Evolutionary conservation across 2,797 vertebrate species (phyloP).

Genomic region (Mus spretus): DNA sequence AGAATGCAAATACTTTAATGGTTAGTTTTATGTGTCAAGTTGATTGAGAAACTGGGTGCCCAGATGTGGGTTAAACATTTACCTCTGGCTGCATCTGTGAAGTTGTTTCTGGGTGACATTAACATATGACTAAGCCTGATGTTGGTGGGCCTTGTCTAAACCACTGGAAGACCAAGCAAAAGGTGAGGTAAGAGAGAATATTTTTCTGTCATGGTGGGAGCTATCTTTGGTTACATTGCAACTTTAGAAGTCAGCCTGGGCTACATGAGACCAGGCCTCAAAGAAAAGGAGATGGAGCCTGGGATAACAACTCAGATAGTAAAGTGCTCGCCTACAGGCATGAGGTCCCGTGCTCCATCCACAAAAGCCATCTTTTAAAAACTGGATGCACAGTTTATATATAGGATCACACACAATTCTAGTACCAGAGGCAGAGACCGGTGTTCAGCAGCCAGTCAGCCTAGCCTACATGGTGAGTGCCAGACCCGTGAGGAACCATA

Average conservation of each 20-base stretch:
- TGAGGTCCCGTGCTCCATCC: background rate
- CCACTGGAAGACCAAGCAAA: background rate
- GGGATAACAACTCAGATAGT: background rate
- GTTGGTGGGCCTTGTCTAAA: no score
- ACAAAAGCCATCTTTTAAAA: background rate
- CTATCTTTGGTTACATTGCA: background rate
- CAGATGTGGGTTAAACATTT: background rate
- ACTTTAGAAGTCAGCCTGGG: background rate
- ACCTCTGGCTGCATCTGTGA: background rate
- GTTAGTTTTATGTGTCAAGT: background rate
- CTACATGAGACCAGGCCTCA: background rate
- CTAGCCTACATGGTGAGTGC: background rate
- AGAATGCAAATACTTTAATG: background rate
- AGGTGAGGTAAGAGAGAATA: background rate
- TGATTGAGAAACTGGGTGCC: background rate
- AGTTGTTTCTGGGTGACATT: background rate
- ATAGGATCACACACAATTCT: background rate
- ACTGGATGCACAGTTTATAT: background rate
- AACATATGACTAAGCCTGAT: background rate
- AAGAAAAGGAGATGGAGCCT: no score
- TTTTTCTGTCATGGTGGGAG: background rate
- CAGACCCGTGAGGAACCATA: background rate
- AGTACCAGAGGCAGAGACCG: background rate
- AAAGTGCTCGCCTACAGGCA: background rate
- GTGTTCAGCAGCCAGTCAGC: background rate